Base-by-base conservation (phyloP, 2,797 vertebrate genomes). In the Manis javanica region DNA sequence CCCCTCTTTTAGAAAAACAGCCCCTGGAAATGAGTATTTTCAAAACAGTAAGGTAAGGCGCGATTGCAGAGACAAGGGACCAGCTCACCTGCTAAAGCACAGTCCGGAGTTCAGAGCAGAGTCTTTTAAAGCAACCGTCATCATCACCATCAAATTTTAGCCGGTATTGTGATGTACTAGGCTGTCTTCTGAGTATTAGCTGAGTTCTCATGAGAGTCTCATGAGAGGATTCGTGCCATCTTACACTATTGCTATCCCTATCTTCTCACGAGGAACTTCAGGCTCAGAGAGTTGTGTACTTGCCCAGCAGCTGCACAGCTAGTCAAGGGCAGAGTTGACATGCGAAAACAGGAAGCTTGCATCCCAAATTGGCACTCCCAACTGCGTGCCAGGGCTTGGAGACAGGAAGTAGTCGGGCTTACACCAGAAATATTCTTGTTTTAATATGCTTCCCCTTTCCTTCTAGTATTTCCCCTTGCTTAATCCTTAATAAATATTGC, bases 321-420 rank as follows among this genome's bases (percentile, higher is more conserved):
- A 7, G 2, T 18, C 1, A 3, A 42, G 24, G 24, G 18, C 39
- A 37, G 57, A 59, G 11, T 78, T 37, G 19, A 23, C 53, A 12
- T 29, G 18, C 2, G 16, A 18, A 51, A 11, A 26, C 6, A 3
- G 42, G 37, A 64, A 24, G 31, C 39, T 19, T 2, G 55, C 34
- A 37, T n/a, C 24, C 31, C 10, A 49, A 42, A 11, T 1, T 2
- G 15, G 2, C n/a, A 9, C 34, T 61, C 39, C 24, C 42, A 14
- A 14, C 15, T 18, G 0, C 1, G 3, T 7, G 21, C 51, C 2
- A 0, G 0, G 4, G 9, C 19, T 4, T 3, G 6, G 4, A 26
- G 12, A 31, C 7, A 0, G 37, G 23, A 16, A 59, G 31, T 53
- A 64, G 3, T 16, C 5, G 7, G n/a, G 1, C 34, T 21, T 24